A percentile compares a stretch with the other conserved stretches of the same genome.
phyloP scores from a whole-genome alignment of 2,888 invertebrate species.

The Lampropteryx suffumata region DNA sequence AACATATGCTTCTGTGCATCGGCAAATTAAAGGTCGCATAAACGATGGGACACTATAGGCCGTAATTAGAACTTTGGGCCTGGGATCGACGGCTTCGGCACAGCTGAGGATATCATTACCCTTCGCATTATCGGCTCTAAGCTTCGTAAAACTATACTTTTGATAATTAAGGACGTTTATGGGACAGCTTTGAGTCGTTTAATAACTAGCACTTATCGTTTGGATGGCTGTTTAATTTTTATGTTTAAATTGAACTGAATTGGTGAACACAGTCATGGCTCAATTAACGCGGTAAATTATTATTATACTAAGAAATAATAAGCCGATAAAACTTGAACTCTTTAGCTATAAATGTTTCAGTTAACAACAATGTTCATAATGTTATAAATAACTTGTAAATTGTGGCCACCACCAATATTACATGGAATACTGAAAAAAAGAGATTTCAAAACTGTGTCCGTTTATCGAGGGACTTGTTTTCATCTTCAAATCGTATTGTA shows the following conservation, averaged over 20 bases:
- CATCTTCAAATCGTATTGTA: too few relatives aligned
- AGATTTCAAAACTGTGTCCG: too few relatives aligned
- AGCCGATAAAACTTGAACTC: too few relatives aligned
- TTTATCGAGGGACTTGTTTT: too few relatives aligned
- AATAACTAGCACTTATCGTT: constrained; percentile 44
- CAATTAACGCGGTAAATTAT: constrained; percentile 3
- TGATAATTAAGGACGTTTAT: constrained; percentile 36
- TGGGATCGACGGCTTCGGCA: constrained; percentile 34
- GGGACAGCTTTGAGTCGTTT: constrained; percentile 40
- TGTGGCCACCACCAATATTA: too few relatives aligned
- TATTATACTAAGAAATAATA: background rate
- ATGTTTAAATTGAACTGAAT: constrained; percentile 41
- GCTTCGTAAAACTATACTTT: constrained; percentile 34
- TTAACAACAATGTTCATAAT: too few relatives aligned
- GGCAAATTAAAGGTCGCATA: constrained; percentile 68
- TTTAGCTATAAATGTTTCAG: too few relatives aligned
- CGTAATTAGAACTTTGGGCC: constrained; percentile 60
- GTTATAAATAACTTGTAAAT: too few relatives aligned
- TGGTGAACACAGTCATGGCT: constrained; percentile 9
- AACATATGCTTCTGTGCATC: constrained; percentile 45
- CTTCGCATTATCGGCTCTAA: constrained; percentile 30
- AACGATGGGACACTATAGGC: constrained; percentile 53
- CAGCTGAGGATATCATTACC: constrained; percentile 50
- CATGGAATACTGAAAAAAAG: too few relatives aligned
- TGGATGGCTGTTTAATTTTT: constrained; percentile 32